Evolutionary conservation across 2,797 vertebrate species (phyloP).

Genomic region (Rhyacichthys aspro): DNA sequence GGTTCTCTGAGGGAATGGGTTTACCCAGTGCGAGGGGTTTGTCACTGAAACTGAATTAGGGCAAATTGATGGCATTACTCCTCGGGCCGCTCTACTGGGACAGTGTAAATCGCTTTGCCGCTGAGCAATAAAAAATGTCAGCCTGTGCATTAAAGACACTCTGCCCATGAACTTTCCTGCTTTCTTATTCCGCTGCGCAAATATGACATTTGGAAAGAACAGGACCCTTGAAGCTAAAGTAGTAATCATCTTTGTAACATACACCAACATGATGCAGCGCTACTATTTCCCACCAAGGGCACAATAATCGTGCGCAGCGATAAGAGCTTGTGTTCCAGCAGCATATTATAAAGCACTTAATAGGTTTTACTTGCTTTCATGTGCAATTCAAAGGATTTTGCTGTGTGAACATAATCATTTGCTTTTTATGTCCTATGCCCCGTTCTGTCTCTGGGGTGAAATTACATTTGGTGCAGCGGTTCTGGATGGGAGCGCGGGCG

Average conservation of each 20-base stretch:
- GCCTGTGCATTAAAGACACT: slow-evolving; percentile 70
- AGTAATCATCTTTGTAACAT: slow-evolving; percentile 58
- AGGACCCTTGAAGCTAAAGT: slow-evolving; percentile 57
- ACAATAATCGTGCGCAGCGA: slow-evolving; percentile 53
- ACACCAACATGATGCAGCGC: slow-evolving; percentile 31
- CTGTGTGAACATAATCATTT: slow-evolving; percentile 57
- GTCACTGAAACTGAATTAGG: slow-evolving; percentile 75
- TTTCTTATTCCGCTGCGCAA: slow-evolving; percentile 48
- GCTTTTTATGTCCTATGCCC: slow-evolving; percentile 37
- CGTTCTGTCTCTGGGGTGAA: slow-evolving; percentile 41
- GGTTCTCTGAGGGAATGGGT: slow-evolving; percentile 52
- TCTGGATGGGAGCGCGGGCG: slow-evolving; percentile 24
- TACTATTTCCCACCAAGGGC: slow-evolving; percentile 45
- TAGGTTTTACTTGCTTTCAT: slow-evolving; percentile 65
- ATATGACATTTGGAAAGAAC: slow-evolving; percentile 71
- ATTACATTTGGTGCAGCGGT: slow-evolving; percentile 40
- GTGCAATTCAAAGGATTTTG: slow-evolving; percentile 66
- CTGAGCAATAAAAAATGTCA: slow-evolving; percentile 76
- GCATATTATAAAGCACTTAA: slow-evolving; percentile 59
- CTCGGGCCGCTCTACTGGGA: slow-evolving; percentile 56
- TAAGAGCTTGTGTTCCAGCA: slow-evolving; percentile 51
- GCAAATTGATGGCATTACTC: slow-evolving; percentile 73
- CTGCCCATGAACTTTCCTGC: slow-evolving; percentile 62
- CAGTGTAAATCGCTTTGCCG: slow-evolving; percentile 74
- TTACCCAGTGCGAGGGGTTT: slow-evolving; percentile 60